A percentile compares a stretch with the other conserved stretches of the same genome.
These are phyloP conservation scores for Corythoichthys haematopterus DNA, from an alignment of 2,113 vertebrate species.

Conservation along the genomic window DNA sequence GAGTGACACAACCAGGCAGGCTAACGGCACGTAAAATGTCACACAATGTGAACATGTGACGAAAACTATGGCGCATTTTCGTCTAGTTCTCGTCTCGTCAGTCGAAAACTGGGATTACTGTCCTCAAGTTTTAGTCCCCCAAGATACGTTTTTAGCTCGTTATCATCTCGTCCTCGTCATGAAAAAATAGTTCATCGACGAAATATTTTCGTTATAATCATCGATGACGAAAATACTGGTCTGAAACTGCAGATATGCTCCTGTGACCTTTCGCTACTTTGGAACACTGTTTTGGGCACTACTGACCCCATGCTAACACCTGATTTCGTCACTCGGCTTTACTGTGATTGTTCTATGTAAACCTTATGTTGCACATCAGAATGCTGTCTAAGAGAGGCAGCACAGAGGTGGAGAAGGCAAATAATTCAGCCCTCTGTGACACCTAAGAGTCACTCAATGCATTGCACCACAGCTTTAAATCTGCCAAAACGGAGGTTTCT, in stretches of 20 bases:
- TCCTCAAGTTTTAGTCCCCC: too few species aligned
- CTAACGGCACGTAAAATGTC: neutral
- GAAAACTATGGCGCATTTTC: too few species aligned
- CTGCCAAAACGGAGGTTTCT: constrained; percentile 37
- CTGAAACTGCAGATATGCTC: neutral
- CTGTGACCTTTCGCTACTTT: neutral
- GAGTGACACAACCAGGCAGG: too few species aligned
- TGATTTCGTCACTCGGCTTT: neutral
- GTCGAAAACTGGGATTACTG: too few species aligned
- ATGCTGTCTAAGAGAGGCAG: constrained; percentile 23
- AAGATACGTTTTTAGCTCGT: too few species aligned
- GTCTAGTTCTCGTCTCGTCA: too few species aligned
- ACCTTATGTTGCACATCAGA: neutral
- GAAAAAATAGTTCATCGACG: too few species aligned
- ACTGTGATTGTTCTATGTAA: neutral
- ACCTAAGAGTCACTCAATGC: constrained; percentile 38
- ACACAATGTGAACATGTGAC: neutral
- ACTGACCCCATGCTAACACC: neutral
- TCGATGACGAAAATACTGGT: neutral
- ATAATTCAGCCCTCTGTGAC: constrained; percentile 49
- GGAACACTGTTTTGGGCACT: neutral
- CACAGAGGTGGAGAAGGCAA: constrained; percentile 26
- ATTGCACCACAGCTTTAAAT: constrained; percentile 55
- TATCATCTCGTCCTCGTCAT: too few species aligned
- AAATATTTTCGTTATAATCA: neutral